A percentile compares a stretch with the other conserved stretches of the same genome.
These are phyloP conservation scores for Girardinichthys multiradiatus DNA, from an alignment of 2,113 vertebrate genomes.

Conservation along the genomic window DNA sequence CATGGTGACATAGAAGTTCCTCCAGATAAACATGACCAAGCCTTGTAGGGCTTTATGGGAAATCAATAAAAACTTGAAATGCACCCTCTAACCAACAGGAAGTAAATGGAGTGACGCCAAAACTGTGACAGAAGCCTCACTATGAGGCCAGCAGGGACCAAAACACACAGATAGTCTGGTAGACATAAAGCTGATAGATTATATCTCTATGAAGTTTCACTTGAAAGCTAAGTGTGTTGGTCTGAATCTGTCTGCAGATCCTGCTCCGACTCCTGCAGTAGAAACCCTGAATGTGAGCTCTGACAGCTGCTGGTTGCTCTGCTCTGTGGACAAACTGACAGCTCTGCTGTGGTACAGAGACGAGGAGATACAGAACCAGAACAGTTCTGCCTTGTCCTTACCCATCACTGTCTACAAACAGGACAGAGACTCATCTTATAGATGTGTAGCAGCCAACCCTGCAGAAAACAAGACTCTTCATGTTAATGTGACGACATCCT, in stretches of 20 bases:
- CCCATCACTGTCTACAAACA: not conserved
- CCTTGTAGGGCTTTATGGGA: too few species aligned
- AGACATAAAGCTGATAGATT: too few species aligned
- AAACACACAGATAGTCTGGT: not conserved
- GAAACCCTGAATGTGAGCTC: not conserved
- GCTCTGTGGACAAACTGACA: not conserved
- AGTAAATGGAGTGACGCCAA: too few species aligned
- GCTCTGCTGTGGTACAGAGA: not conserved
- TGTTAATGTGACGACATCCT: not conserved
- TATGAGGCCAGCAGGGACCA: not conserved
- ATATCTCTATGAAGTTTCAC: not conserved
- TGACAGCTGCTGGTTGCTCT: not conserved
- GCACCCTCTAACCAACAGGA: too few species aligned
- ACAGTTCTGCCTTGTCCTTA: not conserved
- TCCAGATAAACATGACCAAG: too few species aligned
- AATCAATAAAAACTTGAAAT: too few species aligned
- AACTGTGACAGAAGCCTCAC: too few species aligned
- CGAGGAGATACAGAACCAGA: not conserved
- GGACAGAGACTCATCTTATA: not conserved
- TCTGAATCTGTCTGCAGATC: not conserved
- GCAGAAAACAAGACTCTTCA: not conserved
- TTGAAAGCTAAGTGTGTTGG: not conserved
- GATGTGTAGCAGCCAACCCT: constrained; percentile 1
- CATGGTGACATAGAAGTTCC: too few species aligned
- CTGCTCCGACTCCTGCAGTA: not conserved